Base-by-base conservation (phyloP, 2,888 invertebrate genomes). In the Campoplex capitator region DNA sequence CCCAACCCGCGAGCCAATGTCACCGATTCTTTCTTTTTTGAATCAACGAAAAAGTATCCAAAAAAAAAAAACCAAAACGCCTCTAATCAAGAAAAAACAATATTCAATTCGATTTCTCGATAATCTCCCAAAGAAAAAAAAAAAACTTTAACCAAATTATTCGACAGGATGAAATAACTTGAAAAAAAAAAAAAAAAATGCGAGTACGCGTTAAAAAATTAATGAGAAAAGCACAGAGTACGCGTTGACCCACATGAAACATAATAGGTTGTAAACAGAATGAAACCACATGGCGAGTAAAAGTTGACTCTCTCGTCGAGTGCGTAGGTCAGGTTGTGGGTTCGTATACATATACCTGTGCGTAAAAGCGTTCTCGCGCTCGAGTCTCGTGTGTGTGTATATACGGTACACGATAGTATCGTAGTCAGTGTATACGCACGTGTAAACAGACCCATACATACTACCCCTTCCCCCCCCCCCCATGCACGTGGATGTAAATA, bases 261-360 rank as follows among this genome's bases (percentile, higher is more conserved):
- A 23, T 56, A 74, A 74, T 74, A 56, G 23, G 35, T 38, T 81
- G 81, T 81, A 81, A 81, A 74, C 73, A 81, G 11, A 32, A 32
- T 62, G 38, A 65, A 73, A 67, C 62, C 56, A 48, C 48, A 74
- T 51, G 80, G 81, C 48, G 62, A 54, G 42, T 3, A 28, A 71
- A 77, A 68, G 45, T 54, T 58, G 67, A 38, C 38, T 45, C 23
- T 23, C 23, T 71, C 51, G 13, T 77, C 16, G 81, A 38, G 80
- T 83, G 77, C 71, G 91, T 91, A 92, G 91, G 92, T 91, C 89
- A 92, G 92, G 92, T 91, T 92, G 88, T 77, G 62, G 23, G 65
- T 38, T 35, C 28, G 23, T 90, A 85, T 91, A 92, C 91, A 90
- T 91, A 92, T 91, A 90, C 91, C 91, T 92, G 87, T 71, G 77